Percentiles rank a stretch among this genome's conserved stretches.
phyloP scores from a whole-genome alignment of 2,888 invertebrate species.

The Rotaria sp. region DNA sequence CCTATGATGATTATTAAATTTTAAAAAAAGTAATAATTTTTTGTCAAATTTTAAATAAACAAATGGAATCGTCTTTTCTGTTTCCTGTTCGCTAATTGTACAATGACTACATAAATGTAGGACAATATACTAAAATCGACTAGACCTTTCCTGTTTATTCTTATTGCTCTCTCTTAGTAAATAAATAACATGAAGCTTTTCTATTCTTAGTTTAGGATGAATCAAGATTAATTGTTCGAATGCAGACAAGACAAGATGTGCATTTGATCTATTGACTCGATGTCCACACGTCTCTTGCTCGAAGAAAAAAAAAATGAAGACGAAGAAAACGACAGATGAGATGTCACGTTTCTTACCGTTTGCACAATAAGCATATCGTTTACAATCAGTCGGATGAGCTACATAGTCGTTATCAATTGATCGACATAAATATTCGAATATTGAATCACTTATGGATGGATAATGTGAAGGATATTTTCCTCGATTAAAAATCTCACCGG shows the following conservation, averaged over 20 bases:
- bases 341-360: conserved; percentile 31
- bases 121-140: background rate
- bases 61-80: no score
- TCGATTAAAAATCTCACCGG: background rate
- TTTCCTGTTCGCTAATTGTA: background rate
- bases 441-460: background rate
- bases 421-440: conserved; percentile 31
- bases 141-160: background rate
- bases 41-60: no score
- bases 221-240: conserved; percentile 19
- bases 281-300: background rate
- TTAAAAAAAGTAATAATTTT: no score
- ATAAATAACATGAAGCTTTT: background rate
- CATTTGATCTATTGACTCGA: conserved; percentile 1
- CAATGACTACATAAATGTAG: background rate
- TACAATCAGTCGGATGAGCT: conserved; percentile 38
- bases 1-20: background rate
- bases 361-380: conserved; percentile 40
- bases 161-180: background rate
- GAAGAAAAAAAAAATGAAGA: background rate
- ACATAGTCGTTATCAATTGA: conserved; percentile 34
- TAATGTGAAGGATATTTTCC: background rate
- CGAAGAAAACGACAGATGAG: background rate
- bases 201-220: background rate
- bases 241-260: conserved; percentile 10